Evolutionary conservation across 2,113 vertebrate species (phyloP).

Genomic region (Ictalurus furcatus): DNA sequence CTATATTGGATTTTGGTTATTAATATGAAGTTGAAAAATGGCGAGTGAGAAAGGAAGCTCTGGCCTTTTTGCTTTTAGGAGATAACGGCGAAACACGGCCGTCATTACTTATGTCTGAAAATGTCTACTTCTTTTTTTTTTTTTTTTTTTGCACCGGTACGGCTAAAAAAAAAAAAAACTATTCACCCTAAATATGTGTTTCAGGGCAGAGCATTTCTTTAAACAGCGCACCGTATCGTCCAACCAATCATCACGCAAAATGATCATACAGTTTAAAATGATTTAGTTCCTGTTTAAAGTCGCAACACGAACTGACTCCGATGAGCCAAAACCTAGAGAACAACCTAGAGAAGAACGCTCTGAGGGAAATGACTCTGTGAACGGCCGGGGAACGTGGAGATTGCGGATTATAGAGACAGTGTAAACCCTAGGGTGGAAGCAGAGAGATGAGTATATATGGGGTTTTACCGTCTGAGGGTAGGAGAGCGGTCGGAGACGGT

Average conservation of each 20-base stretch:
- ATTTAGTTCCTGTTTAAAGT: not conserved
- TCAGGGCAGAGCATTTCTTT: not conserved
- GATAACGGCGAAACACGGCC: too few relatives aligned
- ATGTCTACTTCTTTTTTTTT: too few relatives aligned
- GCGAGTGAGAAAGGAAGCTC: too few relatives aligned
- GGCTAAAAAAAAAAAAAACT: too few relatives aligned
- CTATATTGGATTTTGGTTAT: not conserved
- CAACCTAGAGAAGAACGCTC: too few relatives aligned
- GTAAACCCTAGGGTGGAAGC: not conserved
- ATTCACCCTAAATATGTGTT: too few relatives aligned
- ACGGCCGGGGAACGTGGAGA: not conserved
- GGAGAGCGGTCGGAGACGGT: slow-evolving; percentile 64
- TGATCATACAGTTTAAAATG: not conserved
- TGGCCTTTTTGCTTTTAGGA: too few relatives aligned
- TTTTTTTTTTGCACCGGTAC: too few relatives aligned
- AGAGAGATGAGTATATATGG: not conserved
- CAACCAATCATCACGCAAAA: not conserved
- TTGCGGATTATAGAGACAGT: not conserved
- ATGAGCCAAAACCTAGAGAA: too few relatives aligned
- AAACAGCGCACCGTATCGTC: not conserved
- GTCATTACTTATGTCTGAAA: too few relatives aligned
- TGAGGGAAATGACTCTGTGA: not conserved
- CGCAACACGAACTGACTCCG: not conserved
- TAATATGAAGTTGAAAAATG: not conserved
- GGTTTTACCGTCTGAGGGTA: slow-evolving; percentile 61